Conservation (phyloP, 2,113 vertebrate species). For the Pycnonotus jocosus region DNA sequence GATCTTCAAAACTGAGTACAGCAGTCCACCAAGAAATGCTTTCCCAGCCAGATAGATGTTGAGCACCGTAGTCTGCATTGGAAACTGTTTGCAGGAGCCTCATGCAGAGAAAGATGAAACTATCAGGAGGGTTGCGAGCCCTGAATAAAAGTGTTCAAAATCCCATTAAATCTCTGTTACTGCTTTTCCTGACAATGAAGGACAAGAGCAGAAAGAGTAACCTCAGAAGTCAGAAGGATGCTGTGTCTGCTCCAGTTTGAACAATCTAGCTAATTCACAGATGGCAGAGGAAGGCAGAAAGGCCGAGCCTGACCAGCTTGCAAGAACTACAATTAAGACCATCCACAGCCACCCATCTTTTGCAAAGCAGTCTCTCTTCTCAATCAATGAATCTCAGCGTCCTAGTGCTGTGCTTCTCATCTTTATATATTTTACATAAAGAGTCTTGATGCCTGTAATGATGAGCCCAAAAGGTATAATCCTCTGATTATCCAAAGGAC, state of each 20-base stretch:
- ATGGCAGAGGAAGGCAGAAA: neutral
- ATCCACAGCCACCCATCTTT: neutral
- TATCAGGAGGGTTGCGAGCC: neutral
- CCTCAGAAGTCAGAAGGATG: conserved; percentile 40
- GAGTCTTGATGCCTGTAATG: neutral
- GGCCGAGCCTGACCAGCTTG: neutral
- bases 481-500: neutral
- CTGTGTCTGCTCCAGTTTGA: conserved; percentile 10
- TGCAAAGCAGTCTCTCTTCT: neutral
- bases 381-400: neutral
- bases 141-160: conserved; percentile 27
- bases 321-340: neutral
- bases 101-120: neutral
- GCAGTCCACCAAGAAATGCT: neutral
- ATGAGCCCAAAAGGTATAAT: conserved; percentile 6
- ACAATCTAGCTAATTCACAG: neutral
- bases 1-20: neutral
- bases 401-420: neutral
- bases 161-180: neutral
- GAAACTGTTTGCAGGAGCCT: conserved; percentile 5
- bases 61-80: neutral
- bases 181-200: conserved; percentile 24
- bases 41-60: neutral
- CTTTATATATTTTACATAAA: neutral
- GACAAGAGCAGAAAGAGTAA: conserved; percentile 5